Evolutionary conservation across 2,113 vertebrate genomes (phyloP).

Genomic region (Bos javanicus): DNA sequence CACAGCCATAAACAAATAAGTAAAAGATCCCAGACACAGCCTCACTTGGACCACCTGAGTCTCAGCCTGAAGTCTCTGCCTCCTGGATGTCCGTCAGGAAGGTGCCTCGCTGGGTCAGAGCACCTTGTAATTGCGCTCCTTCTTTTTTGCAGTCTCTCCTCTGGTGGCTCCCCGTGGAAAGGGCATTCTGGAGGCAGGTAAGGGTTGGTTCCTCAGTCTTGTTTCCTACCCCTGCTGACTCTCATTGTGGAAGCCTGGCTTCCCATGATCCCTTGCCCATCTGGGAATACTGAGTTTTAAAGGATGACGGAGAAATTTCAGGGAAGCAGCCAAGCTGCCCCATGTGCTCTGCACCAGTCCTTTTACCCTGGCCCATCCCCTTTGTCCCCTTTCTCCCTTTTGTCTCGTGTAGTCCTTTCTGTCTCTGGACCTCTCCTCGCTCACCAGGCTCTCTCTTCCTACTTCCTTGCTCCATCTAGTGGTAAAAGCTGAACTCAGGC

Average conservation of each 20-base stretch:
- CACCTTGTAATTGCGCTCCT: background rate
- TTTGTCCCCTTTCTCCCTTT: background rate
- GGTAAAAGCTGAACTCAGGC: background rate
- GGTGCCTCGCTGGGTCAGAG: background rate
- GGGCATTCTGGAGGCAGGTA: slow-evolving; percentile 96
- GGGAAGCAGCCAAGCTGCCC: background rate
- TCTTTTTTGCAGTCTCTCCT: slow-evolving; percentile 86
- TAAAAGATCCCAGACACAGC: background rate
- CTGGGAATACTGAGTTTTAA: background rate
- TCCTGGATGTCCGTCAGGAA: background rate
- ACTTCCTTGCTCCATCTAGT: background rate
- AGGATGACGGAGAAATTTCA: background rate
- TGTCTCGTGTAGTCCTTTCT: background rate
- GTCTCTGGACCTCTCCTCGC: background rate
- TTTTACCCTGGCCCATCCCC: background rate
- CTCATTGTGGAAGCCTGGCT: background rate
- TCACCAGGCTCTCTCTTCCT: background rate
- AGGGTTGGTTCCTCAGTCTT: slow-evolving; percentile 5
- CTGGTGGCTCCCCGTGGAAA: slow-evolving; percentile 95
- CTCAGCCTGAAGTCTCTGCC: background rate
- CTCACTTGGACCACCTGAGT: background rate
- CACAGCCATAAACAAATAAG: background rate
- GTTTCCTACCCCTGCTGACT: background rate
- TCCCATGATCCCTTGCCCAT: background rate
- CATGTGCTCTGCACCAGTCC: background rate